Percentiles rank a stretch among this genome's conserved stretches.
These are phyloP conservation scores for Lagorchestes hirsutus DNA, from an alignment of 2,797 vertebrate species.

Conservation along the genomic window DNA sequence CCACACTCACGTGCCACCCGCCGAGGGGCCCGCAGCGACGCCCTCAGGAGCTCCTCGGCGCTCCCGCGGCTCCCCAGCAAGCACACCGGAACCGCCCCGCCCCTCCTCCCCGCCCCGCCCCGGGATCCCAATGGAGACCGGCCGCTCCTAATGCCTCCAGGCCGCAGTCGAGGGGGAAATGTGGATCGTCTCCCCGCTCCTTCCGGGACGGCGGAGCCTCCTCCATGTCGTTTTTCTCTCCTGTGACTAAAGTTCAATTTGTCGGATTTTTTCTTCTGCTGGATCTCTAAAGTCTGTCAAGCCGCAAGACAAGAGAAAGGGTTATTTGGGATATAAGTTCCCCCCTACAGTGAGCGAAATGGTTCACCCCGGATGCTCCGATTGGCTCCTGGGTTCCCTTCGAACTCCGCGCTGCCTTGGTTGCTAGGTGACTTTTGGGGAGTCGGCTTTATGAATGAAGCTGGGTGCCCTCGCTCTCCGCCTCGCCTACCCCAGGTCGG, in stretches of 20 bases:
- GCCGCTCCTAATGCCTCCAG: not conserved
- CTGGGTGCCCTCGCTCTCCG: accelerated
- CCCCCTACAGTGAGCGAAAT: slow-evolving; percentile 35
- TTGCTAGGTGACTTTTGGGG: slow-evolving; percentile 67
- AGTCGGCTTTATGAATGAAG: accelerated
- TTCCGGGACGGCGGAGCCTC: not conserved
- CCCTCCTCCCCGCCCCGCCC: slow-evolving; percentile 30
- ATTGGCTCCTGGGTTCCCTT: slow-evolving; percentile 79
- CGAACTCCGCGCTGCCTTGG: slow-evolving; percentile 73
- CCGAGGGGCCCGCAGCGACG: not conserved
- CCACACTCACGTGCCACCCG: not conserved
- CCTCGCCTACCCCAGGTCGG: accelerated
- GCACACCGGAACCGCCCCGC: not conserved
- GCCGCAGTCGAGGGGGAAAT: not conserved
- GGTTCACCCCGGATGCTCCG: slow-evolving; percentile 80
- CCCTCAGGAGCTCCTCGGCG: not conserved
- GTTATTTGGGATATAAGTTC: too few relatives aligned
- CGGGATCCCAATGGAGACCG: not conserved
- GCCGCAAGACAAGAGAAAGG: slow-evolving; percentile 65
- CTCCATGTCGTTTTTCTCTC: not conserved
- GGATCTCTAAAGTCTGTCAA: not conserved
- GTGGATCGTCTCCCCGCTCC: not conserved
- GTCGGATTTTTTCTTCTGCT: not conserved
- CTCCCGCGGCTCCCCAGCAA: not conserved
- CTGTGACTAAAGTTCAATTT: not conserved